Evolutionary conservation across 2,888 invertebrate genomes (phyloP).

Genomic region (Nowickia ferox): DNA sequence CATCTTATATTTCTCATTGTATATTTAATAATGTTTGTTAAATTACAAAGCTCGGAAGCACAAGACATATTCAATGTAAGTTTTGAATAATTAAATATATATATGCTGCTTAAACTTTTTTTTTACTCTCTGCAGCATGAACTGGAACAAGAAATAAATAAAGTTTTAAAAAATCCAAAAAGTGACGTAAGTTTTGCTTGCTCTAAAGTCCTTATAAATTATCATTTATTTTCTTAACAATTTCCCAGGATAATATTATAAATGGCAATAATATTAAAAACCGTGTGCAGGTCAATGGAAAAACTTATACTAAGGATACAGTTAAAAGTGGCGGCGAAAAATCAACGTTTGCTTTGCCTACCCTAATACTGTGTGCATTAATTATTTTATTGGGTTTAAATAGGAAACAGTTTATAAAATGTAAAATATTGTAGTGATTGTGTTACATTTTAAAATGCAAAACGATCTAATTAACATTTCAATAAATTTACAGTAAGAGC

Average conservation of each 20-base stretch:
- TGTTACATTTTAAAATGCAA: neutral
- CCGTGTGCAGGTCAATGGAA: conserved; percentile 23
- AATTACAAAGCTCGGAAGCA: neutral
- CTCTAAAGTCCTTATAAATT: neutral
- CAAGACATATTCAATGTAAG: conserved; percentile 22
- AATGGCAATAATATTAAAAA: conserved; percentile 13
- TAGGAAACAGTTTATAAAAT: neutral
- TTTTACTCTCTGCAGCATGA: neutral
- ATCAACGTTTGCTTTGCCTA: neutral
- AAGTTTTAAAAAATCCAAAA: neutral
- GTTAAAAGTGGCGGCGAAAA: neutral
- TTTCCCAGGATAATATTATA: conserved; percentile 29
- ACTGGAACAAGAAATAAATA: neutral
- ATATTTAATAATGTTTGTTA: neutral
- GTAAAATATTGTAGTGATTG: neutral
- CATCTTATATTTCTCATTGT: neutral
- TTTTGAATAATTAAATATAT: neutral
- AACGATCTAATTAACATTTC: no score
- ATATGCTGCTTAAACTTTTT: neutral
- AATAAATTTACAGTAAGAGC: no score
- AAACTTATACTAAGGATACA: neutral
- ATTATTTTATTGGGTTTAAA: neutral
- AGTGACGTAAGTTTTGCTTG: conserved; percentile 2
- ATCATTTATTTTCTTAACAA: neutral
- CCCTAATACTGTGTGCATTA: neutral